Base-by-base conservation (phyloP, 2,113 vertebrate genomes). In the Sinocyclocheilus anshuiensis region DNA sequence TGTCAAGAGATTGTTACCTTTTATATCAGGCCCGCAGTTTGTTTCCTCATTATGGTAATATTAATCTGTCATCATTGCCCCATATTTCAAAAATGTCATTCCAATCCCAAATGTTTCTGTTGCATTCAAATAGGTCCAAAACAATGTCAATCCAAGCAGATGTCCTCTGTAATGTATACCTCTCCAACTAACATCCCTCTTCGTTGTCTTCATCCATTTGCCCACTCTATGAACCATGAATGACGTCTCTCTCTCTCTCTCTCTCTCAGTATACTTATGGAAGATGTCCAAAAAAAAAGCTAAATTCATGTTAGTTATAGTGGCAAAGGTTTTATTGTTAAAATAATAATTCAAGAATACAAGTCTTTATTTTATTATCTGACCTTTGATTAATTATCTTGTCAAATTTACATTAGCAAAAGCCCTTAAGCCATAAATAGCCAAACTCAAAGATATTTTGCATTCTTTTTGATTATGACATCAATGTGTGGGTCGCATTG, bases 401-500 rank as follows among this genome's bases (percentile, higher is more conserved):
- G 67, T 74, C 36, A 65, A 71, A 72, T 86, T 82, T 45, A 48
- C 33, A 53, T 57, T 2, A 33, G 29, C 29, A 33, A 33, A 33
- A 33, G 29, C 29, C 29, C 29, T 33, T 33, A 24, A 75, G 20
- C 67, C 76, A 36, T n/a, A 81, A 86, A 87, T 85, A 88, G 86
- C 79, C 89, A 72, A 77, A 71, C 90, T 81, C 75, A 88, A 85
- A 85, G 71, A 90, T 84, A 85, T 87, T 83, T 90, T 78, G 80
- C 92, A 92, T 91, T 92, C 86, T 69, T 89, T 72, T 59, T 92
- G 91, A 83, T 86, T 89, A 86, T 93, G 91, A 95, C 94, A 92
- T 95, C 93, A 94, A 82, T 92, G 90, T 90, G 94, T 95, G 92
- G 94, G 94, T 87, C 84, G 88, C 77, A 92, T 93, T 93, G 93